phyloP scores from a whole-genome alignment of 2,113 vertebrate genomes.

The Petaurus breviceps region DNA sequence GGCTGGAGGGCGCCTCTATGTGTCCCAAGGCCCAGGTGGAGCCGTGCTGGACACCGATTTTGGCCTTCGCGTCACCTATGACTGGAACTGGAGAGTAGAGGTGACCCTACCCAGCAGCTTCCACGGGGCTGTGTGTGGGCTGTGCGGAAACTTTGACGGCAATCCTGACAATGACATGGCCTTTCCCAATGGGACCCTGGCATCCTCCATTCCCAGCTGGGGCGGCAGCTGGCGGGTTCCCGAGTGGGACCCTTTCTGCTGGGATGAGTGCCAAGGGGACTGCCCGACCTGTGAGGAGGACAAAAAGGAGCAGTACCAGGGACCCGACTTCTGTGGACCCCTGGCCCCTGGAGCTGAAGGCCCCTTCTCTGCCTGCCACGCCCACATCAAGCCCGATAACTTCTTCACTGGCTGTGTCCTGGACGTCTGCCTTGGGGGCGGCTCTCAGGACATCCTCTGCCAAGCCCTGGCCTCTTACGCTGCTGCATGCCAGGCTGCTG shows the following conservation, averaged over 20 bases:
- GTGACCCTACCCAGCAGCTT: constrained; percentile 86
- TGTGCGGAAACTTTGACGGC: constrained; percentile 87
- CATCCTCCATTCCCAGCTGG: constrained; percentile 75
- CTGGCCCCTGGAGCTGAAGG: constrained; percentile 74
- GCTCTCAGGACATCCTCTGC: constrained; percentile 80
- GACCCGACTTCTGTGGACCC: constrained; percentile 81
- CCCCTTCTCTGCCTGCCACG: constrained; percentile 83
- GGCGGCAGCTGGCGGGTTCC: constrained; percentile 82
- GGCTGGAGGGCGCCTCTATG: constrained; percentile 49
- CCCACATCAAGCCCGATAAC: constrained; percentile 58
- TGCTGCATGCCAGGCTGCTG: constrained; percentile 63
- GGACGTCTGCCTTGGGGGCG: constrained; percentile 81
- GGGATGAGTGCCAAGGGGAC: constrained; percentile 81
- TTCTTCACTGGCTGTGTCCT: constrained; percentile 84
- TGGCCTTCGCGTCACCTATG: constrained; percentile 84
- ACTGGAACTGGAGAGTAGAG: constrained; percentile 82
- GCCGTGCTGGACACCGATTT: constrained; percentile 80
- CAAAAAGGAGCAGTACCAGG: constrained; percentile 46
- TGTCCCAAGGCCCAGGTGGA: constrained; percentile 68
- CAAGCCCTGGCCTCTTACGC: constrained; percentile 81
- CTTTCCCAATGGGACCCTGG: neutral
- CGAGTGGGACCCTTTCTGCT: constrained; percentile 82
- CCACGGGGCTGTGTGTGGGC: constrained; percentile 75
- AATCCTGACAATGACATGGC: constrained; percentile 73
- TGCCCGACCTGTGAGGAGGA: constrained; percentile 82